Evolutionary conservation across 1,140 invertebrate species (phyloP).

Genomic region (Nylanderia fulva): DNA sequence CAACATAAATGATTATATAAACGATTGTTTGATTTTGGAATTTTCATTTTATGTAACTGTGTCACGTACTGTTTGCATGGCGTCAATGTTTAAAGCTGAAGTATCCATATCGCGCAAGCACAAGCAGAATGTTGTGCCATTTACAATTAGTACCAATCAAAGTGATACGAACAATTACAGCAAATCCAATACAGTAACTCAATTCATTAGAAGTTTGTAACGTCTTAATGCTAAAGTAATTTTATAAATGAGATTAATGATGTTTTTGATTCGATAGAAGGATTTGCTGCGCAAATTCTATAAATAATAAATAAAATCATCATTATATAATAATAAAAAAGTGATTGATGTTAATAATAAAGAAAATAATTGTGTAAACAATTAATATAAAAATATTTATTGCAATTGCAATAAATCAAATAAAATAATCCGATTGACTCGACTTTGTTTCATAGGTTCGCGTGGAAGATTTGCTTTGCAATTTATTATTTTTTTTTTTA

Average conservation of each 20-base stretch:
- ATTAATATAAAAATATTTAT: slow-evolving; percentile 6
- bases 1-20: not conserved
- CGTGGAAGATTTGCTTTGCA: not conserved
- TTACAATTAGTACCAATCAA: slow-evolving; percentile 29
- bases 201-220: slow-evolving; percentile 29
- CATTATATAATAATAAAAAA: too few relatives aligned
- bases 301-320: not conserved
- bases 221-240: not conserved
- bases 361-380: not conserved
- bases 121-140: slow-evolving; percentile 4
- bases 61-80: slow-evolving; percentile 6
- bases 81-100: slow-evolving; percentile 35
- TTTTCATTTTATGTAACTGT: slow-evolving; percentile 51
- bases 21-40: slow-evolving; percentile 47
- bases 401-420: not conserved
- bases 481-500: slow-evolving; percentile 10
- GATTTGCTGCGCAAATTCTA: not conserved
- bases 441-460: not conserved
- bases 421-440: not conserved
- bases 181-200: slow-evolving; percentile 6
- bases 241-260: not conserved
- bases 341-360: too few relatives aligned
- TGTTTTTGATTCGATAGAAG: not conserved
- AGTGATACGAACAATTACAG: not conserved
- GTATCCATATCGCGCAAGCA: slow-evolving; percentile 2